Percentiles rank a stretch among this genome's conserved stretches.
Evolutionary conservation across 2,113 vertebrate genomes (phyloP).

Genomic region (Lanius collurio): DNA sequence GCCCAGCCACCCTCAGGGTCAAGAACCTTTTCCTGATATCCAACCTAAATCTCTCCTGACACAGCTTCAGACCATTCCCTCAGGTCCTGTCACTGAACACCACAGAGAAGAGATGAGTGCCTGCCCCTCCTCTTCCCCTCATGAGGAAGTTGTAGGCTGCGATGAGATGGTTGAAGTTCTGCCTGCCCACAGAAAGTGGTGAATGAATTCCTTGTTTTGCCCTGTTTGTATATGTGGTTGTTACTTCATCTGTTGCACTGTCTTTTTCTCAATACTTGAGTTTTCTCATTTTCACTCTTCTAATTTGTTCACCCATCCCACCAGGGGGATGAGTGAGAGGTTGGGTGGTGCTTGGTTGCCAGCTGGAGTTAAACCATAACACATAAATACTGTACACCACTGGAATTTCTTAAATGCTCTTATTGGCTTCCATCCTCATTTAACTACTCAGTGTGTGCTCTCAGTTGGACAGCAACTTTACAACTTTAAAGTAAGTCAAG

Average conservation of each 20-base stretch:
- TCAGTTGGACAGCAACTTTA: conserved; percentile 20
- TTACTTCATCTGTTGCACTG: not conserved
- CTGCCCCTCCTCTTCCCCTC: not conserved
- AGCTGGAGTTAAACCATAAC: not conserved
- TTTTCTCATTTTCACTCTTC: not conserved
- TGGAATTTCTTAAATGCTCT: not conserved
- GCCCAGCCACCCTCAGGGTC: rapidly evolving
- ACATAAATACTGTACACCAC: not conserved
- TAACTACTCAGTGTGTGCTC: conserved; percentile 24
- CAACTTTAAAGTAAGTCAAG: conserved; percentile 5
- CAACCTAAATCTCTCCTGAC: not conserved
- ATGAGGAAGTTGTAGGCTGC: not conserved
- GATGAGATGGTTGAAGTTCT: not conserved
- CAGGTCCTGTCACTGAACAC: not conserved
- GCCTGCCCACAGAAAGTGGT: not conserved
- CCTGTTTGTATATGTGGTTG: rapidly evolving
- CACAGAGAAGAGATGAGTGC: too few species aligned
- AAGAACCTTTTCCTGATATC: not conserved
- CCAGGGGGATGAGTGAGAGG: not conserved
- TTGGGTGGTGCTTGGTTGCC: not conserved
- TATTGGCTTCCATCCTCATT: conserved; percentile 28
- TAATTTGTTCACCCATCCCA: not conserved
- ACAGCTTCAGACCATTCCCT: not conserved
- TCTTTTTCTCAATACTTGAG: not conserved
- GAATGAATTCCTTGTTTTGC: not conserved